Evolutionary conservation across 2,797 vertebrate genomes (phyloP), one percentile per base, ranked within the genome.

Genomic region (Eulemur rubriventer): DNA sequence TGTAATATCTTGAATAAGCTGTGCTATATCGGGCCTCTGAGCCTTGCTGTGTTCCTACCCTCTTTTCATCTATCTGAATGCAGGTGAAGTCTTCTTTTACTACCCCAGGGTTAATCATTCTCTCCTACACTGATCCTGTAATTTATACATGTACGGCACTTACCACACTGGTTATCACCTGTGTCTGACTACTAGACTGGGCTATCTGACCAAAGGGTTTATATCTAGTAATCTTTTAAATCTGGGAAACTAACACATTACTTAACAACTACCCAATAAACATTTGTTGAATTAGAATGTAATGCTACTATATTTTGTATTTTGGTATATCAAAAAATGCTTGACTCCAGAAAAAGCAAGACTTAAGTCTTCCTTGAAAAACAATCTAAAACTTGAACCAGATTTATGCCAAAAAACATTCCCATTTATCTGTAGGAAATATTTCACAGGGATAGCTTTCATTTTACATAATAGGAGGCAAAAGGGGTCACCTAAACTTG

Each of bases 311-410:
- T 28, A 92, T 28, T 59, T 59, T 59, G 28, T 67, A 88, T 67
- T 41, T 87, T 80, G 52, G 52, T 30, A 76, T 28, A 83, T n/a
- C 28, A 89, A 22, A 94, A 94, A 96, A 91, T 35, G 57, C 67
- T 28, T 76, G 69, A 90, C 80, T 97, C 24, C 18, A 95, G 18
- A 90, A 89, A 82, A 93, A 79, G 12, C 17, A 48, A 33, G 33
- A 86, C 63, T 91, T 91, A 87, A 76, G 33, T 43, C 18, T 94
- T 89, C 50, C 50, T 87, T 91, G 72, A 95, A 95, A 92, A 95
- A 28, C 28, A 35, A 95, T 61, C 55, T 89, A 88, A 95, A 96
- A 87, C 22, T 59, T 88, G 18, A 92, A 83, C 22, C 0, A 81
- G 41, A 22, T 61, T 84, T 84, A 89, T 78, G 61, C 2, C 55